Conservation (phyloP, 2,888 invertebrate genomes). For the Diplazon laetatorius region DNA sequence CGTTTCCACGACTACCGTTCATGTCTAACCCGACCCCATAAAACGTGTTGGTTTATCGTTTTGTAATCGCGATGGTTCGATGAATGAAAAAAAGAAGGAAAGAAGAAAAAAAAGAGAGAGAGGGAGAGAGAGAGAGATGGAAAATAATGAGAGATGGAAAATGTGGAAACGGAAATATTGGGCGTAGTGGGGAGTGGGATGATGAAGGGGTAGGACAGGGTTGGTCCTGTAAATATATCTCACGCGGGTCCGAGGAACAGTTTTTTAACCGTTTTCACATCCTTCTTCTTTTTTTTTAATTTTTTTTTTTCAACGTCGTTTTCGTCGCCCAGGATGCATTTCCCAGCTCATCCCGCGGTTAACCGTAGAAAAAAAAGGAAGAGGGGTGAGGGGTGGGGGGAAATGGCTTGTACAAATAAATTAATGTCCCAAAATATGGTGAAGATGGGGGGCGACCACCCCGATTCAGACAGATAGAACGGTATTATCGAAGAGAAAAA, state of each 20-base stretch:
- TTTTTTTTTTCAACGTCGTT: conserved; percentile 22
- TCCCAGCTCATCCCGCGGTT: conserved; percentile 44
- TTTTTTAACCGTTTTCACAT: conserved; percentile 61
- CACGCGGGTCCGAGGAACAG: conserved; percentile 54
- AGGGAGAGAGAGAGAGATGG: no score
- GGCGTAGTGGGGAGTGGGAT: background rate
- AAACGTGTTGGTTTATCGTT: conserved; percentile 69
- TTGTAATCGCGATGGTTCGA: conserved; percentile 63
- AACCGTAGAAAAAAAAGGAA: conserved; percentile 32
- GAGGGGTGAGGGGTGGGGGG: no score
- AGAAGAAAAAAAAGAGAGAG: background rate
- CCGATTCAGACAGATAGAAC: background rate
- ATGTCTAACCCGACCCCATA: conserved; percentile 25
- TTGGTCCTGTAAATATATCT: conserved; percentile 55
- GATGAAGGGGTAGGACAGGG: conserved; percentile 34
- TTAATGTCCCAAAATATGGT: background rate
- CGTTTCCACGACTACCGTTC: conserved; percentile 26
- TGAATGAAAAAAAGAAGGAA: conserved; percentile 4
- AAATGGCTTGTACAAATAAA: conserved; percentile 20
- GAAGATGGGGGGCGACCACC: background rate
- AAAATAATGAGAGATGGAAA: no score
- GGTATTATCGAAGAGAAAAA: no score
- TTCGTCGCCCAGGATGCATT: conserved; percentile 28
- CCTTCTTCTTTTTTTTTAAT: no score
- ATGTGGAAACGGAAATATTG: conserved; percentile 10